These are phyloP conservation scores for Cantharis rufa DNA, from an alignment of 2,888 invertebrate species.

Conservation along the genomic window DNA sequence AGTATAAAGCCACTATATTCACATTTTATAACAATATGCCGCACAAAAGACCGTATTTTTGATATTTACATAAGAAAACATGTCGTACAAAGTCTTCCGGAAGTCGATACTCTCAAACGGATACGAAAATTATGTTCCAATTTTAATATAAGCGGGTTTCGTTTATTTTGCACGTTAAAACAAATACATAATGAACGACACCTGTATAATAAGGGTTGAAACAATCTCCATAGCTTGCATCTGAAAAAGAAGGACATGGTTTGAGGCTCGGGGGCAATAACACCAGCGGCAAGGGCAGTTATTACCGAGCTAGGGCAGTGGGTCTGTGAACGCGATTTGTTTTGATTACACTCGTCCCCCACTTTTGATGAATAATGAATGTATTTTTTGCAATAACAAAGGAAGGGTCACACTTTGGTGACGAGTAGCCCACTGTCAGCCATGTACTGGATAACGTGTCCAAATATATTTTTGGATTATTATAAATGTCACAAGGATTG, in stretches of 20 bases:
- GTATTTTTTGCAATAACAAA: slow-evolving; percentile 51
- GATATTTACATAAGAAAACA: not conserved
- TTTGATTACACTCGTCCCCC: slow-evolving; percentile 51
- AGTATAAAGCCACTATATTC: not conserved
- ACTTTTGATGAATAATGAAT: slow-evolving; percentile 52
- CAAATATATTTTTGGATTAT: slow-evolving; percentile 50
- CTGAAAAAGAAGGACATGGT: slow-evolving; percentile 42
- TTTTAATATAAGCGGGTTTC: not conserved
- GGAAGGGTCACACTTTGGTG: slow-evolving; percentile 44
- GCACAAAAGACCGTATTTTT: not conserved
- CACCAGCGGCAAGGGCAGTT: slow-evolving; percentile 42
- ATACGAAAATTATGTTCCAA: not conserved
- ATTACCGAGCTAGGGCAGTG: slow-evolving; percentile 48
- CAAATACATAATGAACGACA: slow-evolving; percentile 4
- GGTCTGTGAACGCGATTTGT: slow-evolving; percentile 51
- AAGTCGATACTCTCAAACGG: not conserved
- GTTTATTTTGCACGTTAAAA: not conserved
- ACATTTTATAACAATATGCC: not conserved
- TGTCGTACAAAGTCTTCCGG: not conserved
- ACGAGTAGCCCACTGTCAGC: slow-evolving; percentile 47
- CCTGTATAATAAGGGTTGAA: slow-evolving; percentile 16
- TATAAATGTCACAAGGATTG: slow-evolving; percentile 49
- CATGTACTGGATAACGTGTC: slow-evolving; percentile 39
- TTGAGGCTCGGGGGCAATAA: slow-evolving; percentile 39
- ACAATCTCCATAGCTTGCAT: slow-evolving; percentile 25